Percentiles rank a stretch among this genome's conserved stretches.
Conservation (phyloP, 2,797 vertebrate species). For the Mergus octosetaceus region DNA sequence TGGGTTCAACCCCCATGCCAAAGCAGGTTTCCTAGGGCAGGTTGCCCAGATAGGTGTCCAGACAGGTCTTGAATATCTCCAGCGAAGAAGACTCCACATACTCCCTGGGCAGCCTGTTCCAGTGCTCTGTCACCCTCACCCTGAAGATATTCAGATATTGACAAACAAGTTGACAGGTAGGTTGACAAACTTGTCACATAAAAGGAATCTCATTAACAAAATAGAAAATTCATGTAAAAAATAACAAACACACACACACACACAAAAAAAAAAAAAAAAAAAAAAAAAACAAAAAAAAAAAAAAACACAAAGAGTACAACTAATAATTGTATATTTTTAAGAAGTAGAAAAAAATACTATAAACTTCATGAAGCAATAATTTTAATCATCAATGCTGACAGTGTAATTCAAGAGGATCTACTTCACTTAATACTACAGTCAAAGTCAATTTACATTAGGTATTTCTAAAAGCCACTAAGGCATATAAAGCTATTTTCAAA, state of each 20-base stretch:
- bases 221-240: not conserved
- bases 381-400: not conserved
- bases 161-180: too few species aligned
- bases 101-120: too few species aligned
- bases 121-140: too few species aligned
- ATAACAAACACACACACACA: not conserved
- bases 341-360: not conserved
- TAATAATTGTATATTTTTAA: not conserved
- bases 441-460: not conserved
- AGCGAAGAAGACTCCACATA: too few species aligned
- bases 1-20: too few species aligned
- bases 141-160: too few species aligned
- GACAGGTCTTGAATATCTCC: too few species aligned
- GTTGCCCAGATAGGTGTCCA: too few species aligned
- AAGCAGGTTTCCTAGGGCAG: too few species aligned
- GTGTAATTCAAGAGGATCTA: not conserved
- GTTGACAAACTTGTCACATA: not conserved
- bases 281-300: not conserved
- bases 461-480: not conserved
- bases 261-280: not conserved
- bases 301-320: not conserved
- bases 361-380: not conserved
- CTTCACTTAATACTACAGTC: not conserved
- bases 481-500: not conserved
- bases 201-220: not conserved